Evolutionary conservation across 2,797 vertebrate species (phyloP), one percentile per base, ranked within the genome.

Genomic region (Tapera naevia): DNA sequence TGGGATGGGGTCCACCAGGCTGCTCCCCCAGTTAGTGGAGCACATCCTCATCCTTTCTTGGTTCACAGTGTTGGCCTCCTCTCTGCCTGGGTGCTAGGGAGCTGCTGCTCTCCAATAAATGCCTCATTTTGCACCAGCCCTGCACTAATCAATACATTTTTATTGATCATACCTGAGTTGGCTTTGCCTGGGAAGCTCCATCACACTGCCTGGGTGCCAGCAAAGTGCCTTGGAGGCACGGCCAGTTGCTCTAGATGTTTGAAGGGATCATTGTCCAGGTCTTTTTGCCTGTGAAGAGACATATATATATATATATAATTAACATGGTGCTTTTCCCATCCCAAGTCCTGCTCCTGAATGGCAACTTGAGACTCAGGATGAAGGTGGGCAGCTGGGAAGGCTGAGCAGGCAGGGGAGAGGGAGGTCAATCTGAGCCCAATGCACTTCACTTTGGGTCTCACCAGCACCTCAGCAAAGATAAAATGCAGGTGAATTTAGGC

Each of bases 151-250:
- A 48, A 48, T 23, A 48, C 46, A 24, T 48, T 48, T 12, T 2
- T 9, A 2, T 18, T 13, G 39, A 13, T 7, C 24, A 12, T 5
- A 33, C 23, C 51, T 1, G 6, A 28, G 5, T 0, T 32, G 37
- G 37, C 51, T 15, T 9, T 72, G 73, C 57, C n/a, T 13, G 24
- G 56, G 69, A 46, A 28, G 25, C 0, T 1, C 60, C 66, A 17
- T 24, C 19, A 0, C 76, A 1, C 46, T 21, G 66, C 72, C 10
- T 13, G 69, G 70, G 15, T 45, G 65, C 19, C 17, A 2, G 82
- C 56, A 19, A 43, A 64, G 86, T 27, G 88, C 91, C 80, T 82
- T 4, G 0, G 86, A 50, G 71, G 23, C 66, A 24, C 3, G 4
- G 60, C 13, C 2, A 1, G 17, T 48, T 39, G 70, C 65, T 1